phyloP scores from a whole-genome alignment of 2,888 invertebrate species.

The Trisateles emortualis region DNA sequence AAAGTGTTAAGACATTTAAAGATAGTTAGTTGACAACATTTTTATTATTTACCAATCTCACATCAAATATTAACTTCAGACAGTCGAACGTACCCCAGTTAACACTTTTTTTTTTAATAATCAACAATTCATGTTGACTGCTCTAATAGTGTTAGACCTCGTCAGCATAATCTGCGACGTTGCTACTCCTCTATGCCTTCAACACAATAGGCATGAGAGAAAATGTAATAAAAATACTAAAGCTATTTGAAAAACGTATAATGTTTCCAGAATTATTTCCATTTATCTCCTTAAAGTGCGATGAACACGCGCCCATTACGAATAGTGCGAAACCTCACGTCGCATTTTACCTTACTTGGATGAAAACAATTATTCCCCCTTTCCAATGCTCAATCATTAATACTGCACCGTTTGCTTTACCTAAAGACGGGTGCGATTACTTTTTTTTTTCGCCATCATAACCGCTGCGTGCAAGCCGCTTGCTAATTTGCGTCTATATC shows the following conservation, averaged over 20 bases:
- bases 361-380: slow-evolving; percentile 25
- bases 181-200: too few species aligned
- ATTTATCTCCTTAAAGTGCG: slow-evolving; percentile 1
- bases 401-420: slow-evolving; percentile 30
- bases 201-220: too few species aligned
- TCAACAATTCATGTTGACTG: too few species aligned
- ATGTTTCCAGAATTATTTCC: slow-evolving; percentile 2
- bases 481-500: slow-evolving; percentile 60
- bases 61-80: too few species aligned
- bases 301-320: slow-evolving; percentile 2
- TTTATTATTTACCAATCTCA: too few species aligned
- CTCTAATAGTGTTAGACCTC: too few species aligned
- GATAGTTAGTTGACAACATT: too few species aligned
- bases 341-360: slow-evolving; percentile 25
- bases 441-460: slow-evolving; percentile 26
- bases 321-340: slow-evolving; percentile 13
- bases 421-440: slow-evolving; percentile 40
- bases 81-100: too few species aligned
- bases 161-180: too few species aligned
- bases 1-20: too few species aligned
- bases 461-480: slow-evolving; percentile 34
- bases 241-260: not conserved
- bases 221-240: not conserved
- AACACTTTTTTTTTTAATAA: too few species aligned
- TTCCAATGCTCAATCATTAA: slow-evolving; percentile 23